Percentiles rank a stretch among this genome's conserved stretches.
These are phyloP conservation scores for Acrocephalus arundinaceus DNA, from an alignment of 2,113 vertebrate genomes.

Conservation along the genomic window DNA sequence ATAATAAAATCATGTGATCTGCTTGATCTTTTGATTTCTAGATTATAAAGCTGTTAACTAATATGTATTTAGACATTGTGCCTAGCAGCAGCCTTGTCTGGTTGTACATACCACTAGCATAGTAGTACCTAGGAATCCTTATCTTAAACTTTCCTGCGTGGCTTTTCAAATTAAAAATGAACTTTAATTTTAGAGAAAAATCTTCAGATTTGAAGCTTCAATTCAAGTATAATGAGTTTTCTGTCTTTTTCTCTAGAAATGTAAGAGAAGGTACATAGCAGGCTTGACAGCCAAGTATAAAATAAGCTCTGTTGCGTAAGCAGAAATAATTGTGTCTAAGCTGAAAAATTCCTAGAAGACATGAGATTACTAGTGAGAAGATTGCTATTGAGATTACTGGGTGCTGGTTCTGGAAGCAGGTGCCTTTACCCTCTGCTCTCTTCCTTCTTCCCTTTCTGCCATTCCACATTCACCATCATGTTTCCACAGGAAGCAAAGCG, in stretches of 20 bases:
- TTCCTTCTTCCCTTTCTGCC: background rate
- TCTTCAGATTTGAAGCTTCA: background rate
- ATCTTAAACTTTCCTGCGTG: background rate
- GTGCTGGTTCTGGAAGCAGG: background rate
- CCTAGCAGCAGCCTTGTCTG: background rate
- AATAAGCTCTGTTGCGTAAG: background rate
- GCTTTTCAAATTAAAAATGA: background rate
- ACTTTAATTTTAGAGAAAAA: background rate
- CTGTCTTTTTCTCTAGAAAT: background rate
- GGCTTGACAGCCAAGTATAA: background rate
- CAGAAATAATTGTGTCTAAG: background rate
- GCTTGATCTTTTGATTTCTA: background rate
- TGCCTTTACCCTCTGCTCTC: background rate
- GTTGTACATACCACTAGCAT: background rate
- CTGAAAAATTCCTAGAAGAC: background rate
- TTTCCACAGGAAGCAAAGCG: conserved; percentile 89
- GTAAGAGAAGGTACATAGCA: background rate
- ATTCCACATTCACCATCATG: background rate
- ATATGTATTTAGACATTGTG: background rate
- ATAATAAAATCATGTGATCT: background rate
- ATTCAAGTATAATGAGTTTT: background rate
- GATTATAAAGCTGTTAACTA: background rate
- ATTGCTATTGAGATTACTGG: background rate
- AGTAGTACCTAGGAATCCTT: background rate
- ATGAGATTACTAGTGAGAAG: background rate